phyloP scores from a whole-genome alignment of 2,113 vertebrate species.

The Osmerus mordax region DNA sequence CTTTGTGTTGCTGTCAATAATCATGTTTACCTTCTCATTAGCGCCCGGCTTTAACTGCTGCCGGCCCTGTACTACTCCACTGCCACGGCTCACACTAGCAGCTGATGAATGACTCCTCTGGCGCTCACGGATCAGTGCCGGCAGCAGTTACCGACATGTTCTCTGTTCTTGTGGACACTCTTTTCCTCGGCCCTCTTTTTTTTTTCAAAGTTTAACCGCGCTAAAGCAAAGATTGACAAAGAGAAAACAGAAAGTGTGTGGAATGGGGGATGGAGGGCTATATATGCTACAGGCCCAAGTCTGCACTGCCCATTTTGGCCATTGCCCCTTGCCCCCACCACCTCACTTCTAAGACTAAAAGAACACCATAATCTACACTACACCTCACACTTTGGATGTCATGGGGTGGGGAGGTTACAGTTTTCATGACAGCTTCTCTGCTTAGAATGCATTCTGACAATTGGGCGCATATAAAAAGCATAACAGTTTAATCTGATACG shows the following conservation, averaged over 20 bases:
- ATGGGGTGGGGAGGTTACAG: background rate
- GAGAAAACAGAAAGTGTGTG: background rate
- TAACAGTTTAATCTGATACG: slow-evolving; percentile 9
- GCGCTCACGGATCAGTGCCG: slow-evolving; percentile 66
- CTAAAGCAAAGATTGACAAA: slow-evolving; percentile 58
- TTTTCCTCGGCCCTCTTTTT: slow-evolving; percentile 51
- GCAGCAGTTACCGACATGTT: slow-evolving; percentile 70
- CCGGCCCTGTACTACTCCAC: slow-evolving; percentile 70
- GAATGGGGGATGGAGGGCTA: background rate
- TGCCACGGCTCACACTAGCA: slow-evolving; percentile 73
- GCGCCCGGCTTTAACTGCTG: slow-evolving; percentile 65
- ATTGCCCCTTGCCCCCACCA: background rate
- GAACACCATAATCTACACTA: background rate
- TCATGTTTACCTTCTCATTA: slow-evolving; percentile 79
- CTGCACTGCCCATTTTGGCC: background rate
- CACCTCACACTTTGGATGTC: background rate
- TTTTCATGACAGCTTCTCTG: no score
- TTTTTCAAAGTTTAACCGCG: slow-evolving; percentile 47
- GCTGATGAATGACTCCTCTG: slow-evolving; percentile 65
- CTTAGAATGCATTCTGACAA: background rate
- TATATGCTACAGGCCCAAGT: background rate
- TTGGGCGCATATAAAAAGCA: slow-evolving; percentile 6
- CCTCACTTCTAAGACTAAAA: background rate
- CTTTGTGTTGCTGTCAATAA: slow-evolving; percentile 80
- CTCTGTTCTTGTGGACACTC: slow-evolving; percentile 53